Percentiles rank a stretch among this genome's conserved stretches.
Evolutionary conservation across 2,797 vertebrate genomes (phyloP).

Genomic region (Tenualosa ilisha): DNA sequence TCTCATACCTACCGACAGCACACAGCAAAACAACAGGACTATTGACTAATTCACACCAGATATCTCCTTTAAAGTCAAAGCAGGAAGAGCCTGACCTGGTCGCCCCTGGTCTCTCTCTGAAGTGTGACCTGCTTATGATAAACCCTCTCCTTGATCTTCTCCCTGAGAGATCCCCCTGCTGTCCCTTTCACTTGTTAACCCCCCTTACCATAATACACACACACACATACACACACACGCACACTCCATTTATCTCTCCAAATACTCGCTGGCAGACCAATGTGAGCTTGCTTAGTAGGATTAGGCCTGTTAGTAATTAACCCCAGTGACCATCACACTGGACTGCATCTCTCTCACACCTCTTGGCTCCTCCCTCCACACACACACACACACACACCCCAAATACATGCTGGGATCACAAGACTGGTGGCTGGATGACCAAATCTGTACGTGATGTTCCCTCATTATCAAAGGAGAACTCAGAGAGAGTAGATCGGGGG

Average conservation of each 20-base stretch:
- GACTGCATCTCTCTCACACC: conserved; percentile 24
- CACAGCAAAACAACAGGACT: no score
- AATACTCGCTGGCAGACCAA: no score
- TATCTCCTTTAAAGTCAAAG: background rate
- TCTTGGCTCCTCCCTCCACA: conserved; percentile 33
- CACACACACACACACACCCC: conserved; percentile 4
- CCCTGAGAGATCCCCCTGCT: background rate
- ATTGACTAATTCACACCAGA: no score
- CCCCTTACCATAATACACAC: background rate
- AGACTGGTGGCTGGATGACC: background rate
- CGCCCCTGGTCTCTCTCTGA: background rate
- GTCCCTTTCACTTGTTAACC: background rate
- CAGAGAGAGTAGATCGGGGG: background rate
- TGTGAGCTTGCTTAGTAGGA: conserved; percentile 54
- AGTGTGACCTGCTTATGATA: background rate
- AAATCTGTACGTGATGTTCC: background rate
- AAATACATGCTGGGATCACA: conserved; percentile 46
- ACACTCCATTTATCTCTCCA: no score
- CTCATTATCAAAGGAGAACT: background rate
- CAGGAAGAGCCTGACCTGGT: background rate
- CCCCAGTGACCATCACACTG: conserved; percentile 63
- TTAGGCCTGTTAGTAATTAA: conserved; percentile 66
- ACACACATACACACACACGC: conserved; percentile 25
- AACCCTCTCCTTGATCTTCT: background rate
- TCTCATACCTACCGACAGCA: no score